phyloP scores from a whole-genome alignment of 2,797 vertebrate species.

The Alfaro cultratus region DNA sequence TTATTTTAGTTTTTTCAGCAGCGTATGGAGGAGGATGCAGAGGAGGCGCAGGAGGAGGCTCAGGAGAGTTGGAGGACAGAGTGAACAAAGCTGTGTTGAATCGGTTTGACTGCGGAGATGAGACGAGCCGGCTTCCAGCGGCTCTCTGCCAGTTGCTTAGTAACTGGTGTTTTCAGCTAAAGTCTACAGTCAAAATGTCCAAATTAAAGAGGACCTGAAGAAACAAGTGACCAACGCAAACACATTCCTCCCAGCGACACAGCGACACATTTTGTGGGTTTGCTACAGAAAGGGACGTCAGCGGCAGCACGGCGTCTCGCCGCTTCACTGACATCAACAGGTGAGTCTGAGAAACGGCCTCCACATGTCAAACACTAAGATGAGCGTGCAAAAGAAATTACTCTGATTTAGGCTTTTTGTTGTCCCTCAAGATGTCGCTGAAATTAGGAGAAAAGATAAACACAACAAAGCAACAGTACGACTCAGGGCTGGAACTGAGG shows the following conservation, averaged over 20 bases:
- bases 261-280: not conserved
- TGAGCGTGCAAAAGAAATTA: not conserved
- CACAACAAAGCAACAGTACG: not conserved
- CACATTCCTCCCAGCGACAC: not conserved
- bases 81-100: conserved; percentile 38
- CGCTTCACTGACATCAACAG: conserved; percentile 11
- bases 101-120: conserved; percentile 45
- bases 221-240: conserved; percentile 7
- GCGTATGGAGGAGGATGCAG: conserved; percentile 28
- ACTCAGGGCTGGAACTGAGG: too few relatives aligned
- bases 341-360: conserved; percentile 10
- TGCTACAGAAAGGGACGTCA: not conserved
- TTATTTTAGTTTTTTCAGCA: conserved; percentile 4
- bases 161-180: conserved; percentile 46
- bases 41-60: conserved; percentile 7
- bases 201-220: not conserved
- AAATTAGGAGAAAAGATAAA: not conserved
- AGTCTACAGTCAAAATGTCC: conserved; percentile 26
- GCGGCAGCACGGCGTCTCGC: not conserved
- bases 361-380: not conserved
- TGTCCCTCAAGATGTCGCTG: not conserved
- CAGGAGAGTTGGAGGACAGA: conserved; percentile 34
- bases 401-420: not conserved
- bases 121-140: conserved; percentile 36
- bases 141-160: conserved; percentile 55